Conservation (phyloP, 2,113 vertebrate species). For the Phoxinus phoxinus region DNA sequence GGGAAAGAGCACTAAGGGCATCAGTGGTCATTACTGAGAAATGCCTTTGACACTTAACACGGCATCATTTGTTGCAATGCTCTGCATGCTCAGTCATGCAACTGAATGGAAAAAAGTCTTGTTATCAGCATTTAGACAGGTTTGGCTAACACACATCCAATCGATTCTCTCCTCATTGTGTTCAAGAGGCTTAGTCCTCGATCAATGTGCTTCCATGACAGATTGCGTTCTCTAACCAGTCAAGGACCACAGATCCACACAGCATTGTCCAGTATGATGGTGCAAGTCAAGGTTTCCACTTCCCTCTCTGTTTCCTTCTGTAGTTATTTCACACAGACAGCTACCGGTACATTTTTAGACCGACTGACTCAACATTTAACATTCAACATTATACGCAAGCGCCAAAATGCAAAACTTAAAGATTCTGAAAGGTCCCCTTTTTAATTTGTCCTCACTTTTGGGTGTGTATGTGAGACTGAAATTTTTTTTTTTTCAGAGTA, state of each 20-base stretch:
- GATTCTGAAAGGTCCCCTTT: not conserved
- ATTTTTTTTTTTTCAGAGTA: not conserved
- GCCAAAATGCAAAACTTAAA: not conserved
- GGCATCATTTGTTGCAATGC: constrained; percentile 10
- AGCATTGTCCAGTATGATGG: constrained; percentile 8
- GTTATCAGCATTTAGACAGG: constrained; percentile 73
- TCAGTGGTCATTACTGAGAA: constrained; percentile 18
- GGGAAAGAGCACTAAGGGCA: not conserved
- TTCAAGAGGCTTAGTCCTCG: constrained; percentile 70
- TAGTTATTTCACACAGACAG: not conserved
- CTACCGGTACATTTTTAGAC: not conserved
- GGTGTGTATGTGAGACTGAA: not conserved
- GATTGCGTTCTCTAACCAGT: not conserved
- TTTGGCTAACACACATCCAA: constrained; percentile 68
- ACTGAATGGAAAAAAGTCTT: constrained; percentile 55
- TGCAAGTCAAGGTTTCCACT: not conserved
- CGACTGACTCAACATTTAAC: not conserved
- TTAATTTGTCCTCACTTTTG: not conserved
- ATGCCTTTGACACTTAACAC: constrained; percentile 1
- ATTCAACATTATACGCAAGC: not conserved
- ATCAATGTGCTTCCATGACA: constrained; percentile 64
- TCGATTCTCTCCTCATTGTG: constrained; percentile 73
- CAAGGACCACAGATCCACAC: constrained; percentile 9
- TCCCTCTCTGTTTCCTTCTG: not conserved
- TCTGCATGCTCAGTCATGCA: constrained; percentile 42